Percentiles rank a stretch among this genome's conserved stretches.
These are phyloP conservation scores for Acanthopagrus latus DNA, from an alignment of 2,797 vertebrate species.

Conservation along the genomic window DNA sequence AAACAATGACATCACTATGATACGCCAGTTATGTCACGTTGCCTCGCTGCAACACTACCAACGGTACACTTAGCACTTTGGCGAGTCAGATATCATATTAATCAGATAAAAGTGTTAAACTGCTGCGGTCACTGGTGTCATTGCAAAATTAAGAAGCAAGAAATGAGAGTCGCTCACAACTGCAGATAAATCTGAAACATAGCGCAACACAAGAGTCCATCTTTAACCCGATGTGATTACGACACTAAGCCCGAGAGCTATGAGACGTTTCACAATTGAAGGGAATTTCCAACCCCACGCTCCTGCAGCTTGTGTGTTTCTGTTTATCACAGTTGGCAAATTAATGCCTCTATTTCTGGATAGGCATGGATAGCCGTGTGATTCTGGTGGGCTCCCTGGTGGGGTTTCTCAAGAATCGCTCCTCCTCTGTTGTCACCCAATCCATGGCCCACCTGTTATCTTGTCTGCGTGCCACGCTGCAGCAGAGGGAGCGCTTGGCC, in stretches of 20 bases:
- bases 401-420: constrained; percentile 82
- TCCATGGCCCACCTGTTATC: constrained; percentile 80
- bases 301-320: constrained; percentile 57
- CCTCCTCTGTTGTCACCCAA: constrained; percentile 82
- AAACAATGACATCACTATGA: constrained; percentile 39
- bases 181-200: constrained; percentile 43
- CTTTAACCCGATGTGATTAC: constrained; percentile 39
- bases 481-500: constrained; percentile 67
- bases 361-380: constrained; percentile 69
- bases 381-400: constrained; percentile 76
- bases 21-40: constrained; percentile 18
- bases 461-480: constrained; percentile 67
- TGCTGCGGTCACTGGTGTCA: constrained; percentile 16
- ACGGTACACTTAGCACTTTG: constrained; percentile 25
- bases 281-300: constrained; percentile 68
- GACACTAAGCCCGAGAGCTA: constrained; percentile 34
- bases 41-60: neutral
- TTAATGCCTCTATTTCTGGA: constrained; percentile 82
- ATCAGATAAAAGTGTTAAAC: constrained; percentile 21
- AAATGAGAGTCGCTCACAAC: constrained; percentile 61
- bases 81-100: neutral
- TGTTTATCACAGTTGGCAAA: constrained; percentile 80
- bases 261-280: constrained; percentile 53
- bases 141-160: constrained; percentile 24
- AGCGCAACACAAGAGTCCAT: constrained; percentile 23